These are phyloP conservation scores for Meleagris gallopavo DNA, from an alignment of 2,113 vertebrate species.

Conservation along the genomic window DNA sequence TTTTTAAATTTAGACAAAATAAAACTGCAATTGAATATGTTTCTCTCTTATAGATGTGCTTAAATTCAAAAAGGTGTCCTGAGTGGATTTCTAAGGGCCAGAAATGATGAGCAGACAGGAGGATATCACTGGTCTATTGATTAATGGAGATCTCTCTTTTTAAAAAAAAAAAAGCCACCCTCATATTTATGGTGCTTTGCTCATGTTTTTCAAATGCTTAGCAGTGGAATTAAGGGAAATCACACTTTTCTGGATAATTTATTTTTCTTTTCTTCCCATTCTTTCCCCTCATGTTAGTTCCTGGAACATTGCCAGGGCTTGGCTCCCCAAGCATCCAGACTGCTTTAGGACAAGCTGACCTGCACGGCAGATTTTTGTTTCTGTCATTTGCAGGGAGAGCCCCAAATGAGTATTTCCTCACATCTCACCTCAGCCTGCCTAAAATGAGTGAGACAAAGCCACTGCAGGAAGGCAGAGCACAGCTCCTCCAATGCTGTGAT, in stretches of 20 bases:
- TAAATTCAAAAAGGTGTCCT: not conserved
- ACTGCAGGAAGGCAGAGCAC: not conserved
- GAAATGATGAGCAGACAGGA: not conserved
- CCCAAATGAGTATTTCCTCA: not conserved
- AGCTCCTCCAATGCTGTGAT: not conserved
- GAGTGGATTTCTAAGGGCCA: not conserved
- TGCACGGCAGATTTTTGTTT: not conserved
- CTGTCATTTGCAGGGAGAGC: not conserved
- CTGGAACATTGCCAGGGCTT: not conserved
- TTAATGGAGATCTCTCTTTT: not conserved
- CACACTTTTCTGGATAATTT: not conserved
- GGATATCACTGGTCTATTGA: not conserved
- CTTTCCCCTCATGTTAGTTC: not conserved
- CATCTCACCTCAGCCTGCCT: not conserved
- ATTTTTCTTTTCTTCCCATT: not conserved
- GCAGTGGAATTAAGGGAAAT: not conserved
- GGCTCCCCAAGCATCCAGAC: not conserved
- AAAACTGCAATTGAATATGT: not conserved
- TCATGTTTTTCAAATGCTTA: not conserved
- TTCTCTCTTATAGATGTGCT: not conserved
- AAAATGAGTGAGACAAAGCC: not conserved
- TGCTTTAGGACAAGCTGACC: not conserved
- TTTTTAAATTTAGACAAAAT: not conserved
- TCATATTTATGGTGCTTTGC: not conserved
- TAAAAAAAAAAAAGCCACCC: not conserved